Evolutionary conservation across 2,113 vertebrate genomes (phyloP).

Genomic region (Coptodon bakossiorum): DNA sequence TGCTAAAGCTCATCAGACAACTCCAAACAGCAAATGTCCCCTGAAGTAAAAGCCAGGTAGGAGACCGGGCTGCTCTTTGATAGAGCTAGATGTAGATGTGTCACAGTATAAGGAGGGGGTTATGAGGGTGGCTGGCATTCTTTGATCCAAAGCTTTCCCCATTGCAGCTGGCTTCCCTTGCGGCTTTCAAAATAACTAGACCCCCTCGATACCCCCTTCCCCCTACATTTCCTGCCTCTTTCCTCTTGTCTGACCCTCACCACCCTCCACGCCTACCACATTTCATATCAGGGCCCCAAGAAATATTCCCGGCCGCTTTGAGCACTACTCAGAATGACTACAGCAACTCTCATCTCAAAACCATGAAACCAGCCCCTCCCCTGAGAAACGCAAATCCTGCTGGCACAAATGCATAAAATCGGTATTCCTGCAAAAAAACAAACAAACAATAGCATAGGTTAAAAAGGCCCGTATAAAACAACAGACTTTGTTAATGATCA

Average conservation of each 20-base stretch:
- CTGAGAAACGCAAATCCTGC: background rate
- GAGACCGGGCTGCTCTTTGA: conserved; percentile 26
- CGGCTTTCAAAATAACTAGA: conserved; percentile 64
- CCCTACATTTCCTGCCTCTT: conserved; percentile 49
- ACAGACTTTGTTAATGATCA: conserved; percentile 45
- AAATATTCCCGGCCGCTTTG: conserved; percentile 53
- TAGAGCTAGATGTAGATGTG: conserved; percentile 20
- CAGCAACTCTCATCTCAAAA: conserved; percentile 16
- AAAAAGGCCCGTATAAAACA: conserved; percentile 30
- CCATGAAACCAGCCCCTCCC: background rate
- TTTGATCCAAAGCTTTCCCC: conserved; percentile 66
- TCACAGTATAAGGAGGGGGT: conserved; percentile 34
- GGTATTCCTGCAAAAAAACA: background rate
- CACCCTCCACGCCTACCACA: conserved; percentile 34
- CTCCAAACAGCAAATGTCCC: conserved; percentile 14
- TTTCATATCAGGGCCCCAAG: conserved; percentile 61
- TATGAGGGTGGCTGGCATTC: conserved; percentile 43
- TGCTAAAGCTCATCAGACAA: background rate
- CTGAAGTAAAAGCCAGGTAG: conserved; percentile 49
- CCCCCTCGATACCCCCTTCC: conserved; percentile 27
- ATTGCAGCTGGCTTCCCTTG: conserved; percentile 62
- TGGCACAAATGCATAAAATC: background rate
- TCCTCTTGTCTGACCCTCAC: conserved; percentile 46
- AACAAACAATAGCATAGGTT: background rate
- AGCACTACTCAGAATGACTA: conserved; percentile 37